A percentile compares a stretch with the other conserved stretches of the same genome.
Evolutionary conservation across 2,888 invertebrate genomes (phyloP).

Genomic region (Lymantria dispar): DNA sequence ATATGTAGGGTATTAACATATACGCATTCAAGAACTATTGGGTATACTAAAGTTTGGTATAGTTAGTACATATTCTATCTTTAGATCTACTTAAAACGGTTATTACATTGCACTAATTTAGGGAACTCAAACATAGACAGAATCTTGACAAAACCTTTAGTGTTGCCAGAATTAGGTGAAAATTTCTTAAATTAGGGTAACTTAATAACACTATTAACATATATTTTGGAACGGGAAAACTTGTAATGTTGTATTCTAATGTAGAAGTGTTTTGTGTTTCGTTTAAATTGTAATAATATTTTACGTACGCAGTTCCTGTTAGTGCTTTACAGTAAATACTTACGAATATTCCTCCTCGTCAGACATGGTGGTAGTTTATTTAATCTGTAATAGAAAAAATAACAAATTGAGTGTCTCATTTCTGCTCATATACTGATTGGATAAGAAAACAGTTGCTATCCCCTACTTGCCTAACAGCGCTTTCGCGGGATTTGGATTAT

Average conservation of each 20-base stretch:
- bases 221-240: constrained; percentile 12
- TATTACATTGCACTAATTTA: too few species aligned
- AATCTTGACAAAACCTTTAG: too few species aligned
- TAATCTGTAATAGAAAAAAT: constrained; percentile 62
- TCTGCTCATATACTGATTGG: too few species aligned
- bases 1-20: constrained; percentile 33
- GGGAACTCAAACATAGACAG: too few species aligned
- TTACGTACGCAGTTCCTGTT: constrained; percentile 19
- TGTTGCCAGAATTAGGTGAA: too few species aligned
- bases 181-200: too few species aligned
- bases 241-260: constrained; percentile 2
- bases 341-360: constrained; percentile 98
- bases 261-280: constrained; percentile 10
- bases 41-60: constrained; percentile 15
- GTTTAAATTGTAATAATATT: constrained; percentile 6
- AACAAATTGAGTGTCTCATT: too few species aligned
- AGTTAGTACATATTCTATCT: constrained; percentile 17
- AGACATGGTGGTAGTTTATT: constrained; percentile 90
- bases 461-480: too few species aligned
- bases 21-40: constrained; percentile 20
- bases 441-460: too few species aligned
- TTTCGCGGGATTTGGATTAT: too few species aligned
- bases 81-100: constrained; percentile 1
- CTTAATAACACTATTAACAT: background rate
- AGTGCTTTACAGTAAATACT: constrained; percentile 77